Evolutionary conservation across 2,113 vertebrate species (phyloP).

Genomic region (Beaufortia kweichowensis): DNA sequence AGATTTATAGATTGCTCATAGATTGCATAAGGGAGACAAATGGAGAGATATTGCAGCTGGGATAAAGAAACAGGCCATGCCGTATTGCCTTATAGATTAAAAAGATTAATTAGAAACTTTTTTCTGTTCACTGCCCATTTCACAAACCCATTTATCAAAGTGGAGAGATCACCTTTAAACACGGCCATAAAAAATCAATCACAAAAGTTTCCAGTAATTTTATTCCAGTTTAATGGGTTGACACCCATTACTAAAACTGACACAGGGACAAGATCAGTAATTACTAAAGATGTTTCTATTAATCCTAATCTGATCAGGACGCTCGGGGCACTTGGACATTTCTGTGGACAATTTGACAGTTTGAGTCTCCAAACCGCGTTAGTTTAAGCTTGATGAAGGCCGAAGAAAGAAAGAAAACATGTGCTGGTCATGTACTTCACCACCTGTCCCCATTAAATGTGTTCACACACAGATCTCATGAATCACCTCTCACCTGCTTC

Average conservation of each 20-base stretch:
- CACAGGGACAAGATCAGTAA: constrained; percentile 63
- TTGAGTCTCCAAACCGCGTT: constrained; percentile 50
- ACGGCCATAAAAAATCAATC: constrained; percentile 65
- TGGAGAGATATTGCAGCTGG: no score
- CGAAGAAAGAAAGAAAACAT: not conserved
- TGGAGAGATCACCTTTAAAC: constrained; percentile 65
- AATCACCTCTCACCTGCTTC: constrained; percentile 50
- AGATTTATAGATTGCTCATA: no score
- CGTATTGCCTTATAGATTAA: constrained; percentile 61
- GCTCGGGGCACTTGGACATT: constrained; percentile 55
- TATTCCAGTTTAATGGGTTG: constrained; percentile 70
- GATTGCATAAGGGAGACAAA: no score
- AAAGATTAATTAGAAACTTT: constrained; percentile 67
- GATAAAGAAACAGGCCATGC: no score
- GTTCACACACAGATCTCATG: constrained; percentile 54
- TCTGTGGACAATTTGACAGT: constrained; percentile 58
- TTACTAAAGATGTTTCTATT: constrained; percentile 69
- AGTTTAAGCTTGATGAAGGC: constrained; percentile 54
- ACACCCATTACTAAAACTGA: constrained; percentile 69
- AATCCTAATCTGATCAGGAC: constrained; percentile 66
- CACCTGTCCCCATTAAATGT: constrained; percentile 58
- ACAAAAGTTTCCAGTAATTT: constrained; percentile 63
- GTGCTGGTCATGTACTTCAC: constrained; percentile 52
- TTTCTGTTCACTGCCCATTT: constrained; percentile 51
- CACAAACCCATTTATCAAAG: constrained; percentile 44